These are phyloP conservation scores for Lytechinus pictus DNA, from an alignment of 35 echinoderm and acorn worm genomes.

Conservation along the genomic window DNA sequence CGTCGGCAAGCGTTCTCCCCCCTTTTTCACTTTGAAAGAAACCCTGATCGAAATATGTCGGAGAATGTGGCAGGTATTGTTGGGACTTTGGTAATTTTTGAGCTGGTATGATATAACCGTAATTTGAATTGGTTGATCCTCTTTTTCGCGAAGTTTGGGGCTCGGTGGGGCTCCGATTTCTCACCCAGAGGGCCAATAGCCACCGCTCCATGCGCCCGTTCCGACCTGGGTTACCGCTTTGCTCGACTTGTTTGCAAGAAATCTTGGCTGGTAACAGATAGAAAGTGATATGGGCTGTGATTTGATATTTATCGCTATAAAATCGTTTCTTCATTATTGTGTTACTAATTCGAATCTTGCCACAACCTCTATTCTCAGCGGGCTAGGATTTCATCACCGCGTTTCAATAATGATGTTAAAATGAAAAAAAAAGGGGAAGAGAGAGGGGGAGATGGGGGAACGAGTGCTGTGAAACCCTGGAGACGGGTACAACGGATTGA, in stretches of 20 bases:
- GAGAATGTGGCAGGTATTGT: slow-evolving; percentile 51
- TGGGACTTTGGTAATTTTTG: slow-evolving; percentile 48
- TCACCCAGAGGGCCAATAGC: slow-evolving; percentile 31
- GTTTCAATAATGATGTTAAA: background rate
- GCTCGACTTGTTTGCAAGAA: slow-evolving; percentile 20
- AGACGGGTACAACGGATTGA: slow-evolving; percentile 17
- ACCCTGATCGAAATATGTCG: slow-evolving; percentile 38
- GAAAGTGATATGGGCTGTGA: slow-evolving; percentile 52
- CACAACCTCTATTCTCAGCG: slow-evolving; percentile 51
- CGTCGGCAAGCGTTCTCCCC: background rate
- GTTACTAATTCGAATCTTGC: slow-evolving; percentile 54
- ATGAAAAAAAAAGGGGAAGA: background rate
- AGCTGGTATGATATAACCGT: slow-evolving; percentile 52
- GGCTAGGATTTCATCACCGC: slow-evolving; percentile 49
- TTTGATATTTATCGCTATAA: slow-evolving; percentile 58
- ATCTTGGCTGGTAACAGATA: slow-evolving; percentile 40
- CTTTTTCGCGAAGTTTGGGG: slow-evolving; percentile 30
- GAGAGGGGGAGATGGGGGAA: background rate
- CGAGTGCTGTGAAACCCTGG: background rate
- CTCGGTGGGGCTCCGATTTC: slow-evolving; percentile 12
- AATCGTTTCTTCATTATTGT: slow-evolving; percentile 58
- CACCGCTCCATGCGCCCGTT: background rate
- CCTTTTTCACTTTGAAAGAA: background rate
- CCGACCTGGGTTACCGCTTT: background rate
- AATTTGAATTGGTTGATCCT: slow-evolving; percentile 49